Conservation (phyloP, 2,113 vertebrate species). For the Dascyllus trimaculatus region DNA sequence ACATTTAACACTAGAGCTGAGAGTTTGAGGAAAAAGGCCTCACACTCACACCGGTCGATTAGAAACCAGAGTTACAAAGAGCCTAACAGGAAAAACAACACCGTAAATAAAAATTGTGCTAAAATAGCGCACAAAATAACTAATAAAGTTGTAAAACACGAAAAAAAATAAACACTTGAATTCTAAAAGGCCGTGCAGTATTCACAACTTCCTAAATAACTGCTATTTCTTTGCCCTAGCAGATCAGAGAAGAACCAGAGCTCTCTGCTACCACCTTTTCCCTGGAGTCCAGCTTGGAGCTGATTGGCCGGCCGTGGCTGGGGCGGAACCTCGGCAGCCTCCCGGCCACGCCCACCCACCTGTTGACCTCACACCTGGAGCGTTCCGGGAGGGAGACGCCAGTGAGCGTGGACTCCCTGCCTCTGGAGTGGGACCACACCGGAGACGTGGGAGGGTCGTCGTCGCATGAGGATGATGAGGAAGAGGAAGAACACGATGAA, state of each 20-base stretch:
- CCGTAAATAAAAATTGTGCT: too few relatives aligned
- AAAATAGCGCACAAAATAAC: too few relatives aligned
- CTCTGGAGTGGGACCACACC: conserved; percentile 97
- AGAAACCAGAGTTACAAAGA: too few relatives aligned
- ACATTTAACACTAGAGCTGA: too few relatives aligned
- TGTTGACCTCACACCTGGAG: conserved; percentile 84
- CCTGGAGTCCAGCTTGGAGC: conserved; percentile 87
- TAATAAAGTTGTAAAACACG: too few relatives aligned
- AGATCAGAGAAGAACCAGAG: conserved; percentile 86
- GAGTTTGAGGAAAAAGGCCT: too few relatives aligned
- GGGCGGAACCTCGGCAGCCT: conserved; percentile 69
- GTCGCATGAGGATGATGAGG: conserved; percentile 91
- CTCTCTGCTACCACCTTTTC: conserved; percentile 83
- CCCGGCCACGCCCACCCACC: conserved; percentile 86
- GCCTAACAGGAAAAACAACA: too few relatives aligned
- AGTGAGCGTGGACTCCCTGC: conserved; percentile 94
- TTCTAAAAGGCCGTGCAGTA: too few relatives aligned
- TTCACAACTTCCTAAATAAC: neutral
- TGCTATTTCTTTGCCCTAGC: conserved; percentile 61
- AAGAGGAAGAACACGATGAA: conserved; percentile 84
- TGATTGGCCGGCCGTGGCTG: conserved; percentile 85
- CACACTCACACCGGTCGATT: too few relatives aligned
- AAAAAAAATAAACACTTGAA: too few relatives aligned
- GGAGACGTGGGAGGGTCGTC: conserved; percentile 94
- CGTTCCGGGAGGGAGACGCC: conserved; percentile 94